Percentiles rank a stretch among this genome's conserved stretches.
phyloP scores from a whole-genome alignment of 2,113 vertebrate genomes.

The Apistogramma diplotaenia region DNA sequence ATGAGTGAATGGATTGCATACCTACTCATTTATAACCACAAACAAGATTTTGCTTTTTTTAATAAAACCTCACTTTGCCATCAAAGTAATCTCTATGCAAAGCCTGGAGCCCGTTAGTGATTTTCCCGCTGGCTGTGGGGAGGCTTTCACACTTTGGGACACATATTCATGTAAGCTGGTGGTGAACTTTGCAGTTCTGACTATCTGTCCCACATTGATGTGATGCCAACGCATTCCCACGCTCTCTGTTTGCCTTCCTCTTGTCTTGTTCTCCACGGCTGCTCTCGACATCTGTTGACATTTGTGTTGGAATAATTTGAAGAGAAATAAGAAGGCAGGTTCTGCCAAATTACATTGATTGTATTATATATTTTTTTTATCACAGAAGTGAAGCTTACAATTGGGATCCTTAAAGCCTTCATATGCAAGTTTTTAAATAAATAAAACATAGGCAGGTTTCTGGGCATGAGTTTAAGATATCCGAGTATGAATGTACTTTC shows the following conservation, averaged over 20 bases:
- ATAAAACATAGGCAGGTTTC: neutral
- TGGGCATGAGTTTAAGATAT: neutral
- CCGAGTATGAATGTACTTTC: neutral
- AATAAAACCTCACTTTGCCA: neutral
- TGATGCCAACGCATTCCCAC: neutral
- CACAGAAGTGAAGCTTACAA: no score
- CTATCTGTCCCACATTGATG: neutral
- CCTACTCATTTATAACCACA: neutral
- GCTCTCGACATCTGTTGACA: neutral
- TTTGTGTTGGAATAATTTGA: neutral
- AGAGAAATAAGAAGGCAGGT: neutral
- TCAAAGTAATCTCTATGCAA: neutral
- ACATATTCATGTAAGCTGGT: neutral
- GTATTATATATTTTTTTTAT: neutral
- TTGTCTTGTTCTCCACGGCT: neutral
- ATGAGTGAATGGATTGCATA: neutral
- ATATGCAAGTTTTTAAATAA: neutral
- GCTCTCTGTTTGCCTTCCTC: neutral
- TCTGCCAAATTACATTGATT: neutral
- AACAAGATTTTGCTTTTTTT: neutral
- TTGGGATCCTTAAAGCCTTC: neutral
- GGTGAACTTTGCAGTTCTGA: neutral
- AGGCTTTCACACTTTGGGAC: neutral
- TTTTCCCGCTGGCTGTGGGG: neutral
- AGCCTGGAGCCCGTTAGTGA: neutral